A percentile compares a stretch with the other conserved stretches of the same genome.
Conservation (phyloP, 1,140 invertebrate species). For the Drosophila pachea region DNA sequence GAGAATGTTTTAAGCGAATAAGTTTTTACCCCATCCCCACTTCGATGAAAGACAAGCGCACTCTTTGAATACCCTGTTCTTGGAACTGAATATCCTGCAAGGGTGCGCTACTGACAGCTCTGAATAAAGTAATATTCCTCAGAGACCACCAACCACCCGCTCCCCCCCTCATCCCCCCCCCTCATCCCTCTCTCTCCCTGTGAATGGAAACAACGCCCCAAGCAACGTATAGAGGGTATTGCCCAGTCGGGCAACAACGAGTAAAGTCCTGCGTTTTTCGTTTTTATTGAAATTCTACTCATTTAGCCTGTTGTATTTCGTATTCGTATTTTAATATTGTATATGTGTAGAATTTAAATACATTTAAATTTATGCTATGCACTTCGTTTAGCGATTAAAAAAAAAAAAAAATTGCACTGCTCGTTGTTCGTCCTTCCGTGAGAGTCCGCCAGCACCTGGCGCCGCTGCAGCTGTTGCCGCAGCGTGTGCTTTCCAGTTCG, state of each 20-base stretch:
- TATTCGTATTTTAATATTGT: slow-evolving; percentile 34
- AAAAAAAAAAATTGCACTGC: slow-evolving; percentile 72
- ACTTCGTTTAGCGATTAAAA: slow-evolving; percentile 74
- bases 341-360: slow-evolving; percentile 74
- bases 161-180: no score
- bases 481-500: neutral
- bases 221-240: neutral
- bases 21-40: no score
- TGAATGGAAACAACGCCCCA: no score
- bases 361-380: slow-evolving; percentile 76
- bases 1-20: no score
- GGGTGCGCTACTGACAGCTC: no score
- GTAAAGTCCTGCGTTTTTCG: slow-evolving; percentile 2
- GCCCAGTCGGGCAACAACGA: neutral
- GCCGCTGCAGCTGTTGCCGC: neutral
- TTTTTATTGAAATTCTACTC: slow-evolving; percentile 35
- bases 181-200: no score
- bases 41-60: no score
- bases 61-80: no score
- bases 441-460: slow-evolving; percentile 14
- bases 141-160: no score
- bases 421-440: slow-evolving; percentile 59
- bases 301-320: slow-evolving; percentile 34
- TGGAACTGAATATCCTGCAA: no score
- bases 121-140: no score